Base-by-base conservation (phyloP, 2,113 vertebrate species). In the Podilymbus podiceps region DNA sequence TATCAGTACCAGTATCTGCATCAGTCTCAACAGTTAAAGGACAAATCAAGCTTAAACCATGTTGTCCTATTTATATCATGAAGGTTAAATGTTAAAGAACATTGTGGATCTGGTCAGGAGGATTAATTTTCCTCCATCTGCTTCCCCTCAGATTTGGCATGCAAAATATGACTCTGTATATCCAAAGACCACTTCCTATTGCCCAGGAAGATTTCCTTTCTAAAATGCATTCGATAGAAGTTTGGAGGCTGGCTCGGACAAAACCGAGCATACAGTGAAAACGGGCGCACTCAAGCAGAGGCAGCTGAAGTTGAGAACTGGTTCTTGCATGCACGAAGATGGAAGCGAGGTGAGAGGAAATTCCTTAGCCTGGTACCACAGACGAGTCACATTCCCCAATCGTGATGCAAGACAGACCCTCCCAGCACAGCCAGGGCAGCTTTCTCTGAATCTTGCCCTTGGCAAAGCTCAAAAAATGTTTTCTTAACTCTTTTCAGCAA, bases 121-220 rank as follows among this genome's bases (percentile, higher is more conserved):
- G 87, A 84, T 88, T 93, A 75, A 42, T 93, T 80, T 90, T 84
- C 55, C 78, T 95, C 68, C 83, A 88, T 93, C 91, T 95, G 94
- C 56, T 93, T 84, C 63, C 73, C 63, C 30, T 50, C 21, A 62
- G 79, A 40, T 80, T 90, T 71, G 78, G 90, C 52, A 56, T 19
- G 35, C 31, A 19, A 7, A 19, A 7, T 30, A 23, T 10, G 11
- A 50, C 46, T n/a, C 9, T 68, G 47, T 13, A 5, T n/a, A 44
- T 60, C 47, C 56, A 76, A 24, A 55, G n/a, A 25, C 40, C 0
- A 14, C 30, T 69, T 85, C 49, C 49, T 58, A 53, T 27, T 59
- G 62, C 87, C 79, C 77, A 28, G 40, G 40, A 35, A 76, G 5
- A 33, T 62, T 80, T 63, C 22, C 25, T 49, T 84, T 79, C 73